These are phyloP conservation scores for Hecatera dysodea DNA, from an alignment of 2,888 invertebrate genomes.

Conservation along the genomic window DNA sequence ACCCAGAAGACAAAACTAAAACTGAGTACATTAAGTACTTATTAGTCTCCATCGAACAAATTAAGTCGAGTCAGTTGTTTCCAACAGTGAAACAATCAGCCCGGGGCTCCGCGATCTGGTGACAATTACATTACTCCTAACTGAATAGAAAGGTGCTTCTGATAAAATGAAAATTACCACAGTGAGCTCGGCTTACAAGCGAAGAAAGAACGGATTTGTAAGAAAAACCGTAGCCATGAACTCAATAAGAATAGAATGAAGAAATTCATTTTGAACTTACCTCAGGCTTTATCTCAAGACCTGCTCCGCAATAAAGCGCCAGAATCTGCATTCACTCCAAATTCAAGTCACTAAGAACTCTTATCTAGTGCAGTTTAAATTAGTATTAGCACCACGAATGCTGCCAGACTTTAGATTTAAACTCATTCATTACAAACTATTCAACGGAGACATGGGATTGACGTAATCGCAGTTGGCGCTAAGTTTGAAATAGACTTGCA, in stretches of 20 bases:
- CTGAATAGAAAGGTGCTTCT: constrained; percentile 58
- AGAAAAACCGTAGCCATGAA: constrained; percentile 16
- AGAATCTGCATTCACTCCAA: constrained; percentile 34
- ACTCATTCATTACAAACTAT: constrained; percentile 44
- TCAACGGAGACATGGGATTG: constrained; percentile 20
- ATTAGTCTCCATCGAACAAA: constrained; percentile 42
- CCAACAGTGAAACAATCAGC: constrained; percentile 45
- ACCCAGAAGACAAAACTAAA: constrained; percentile 14
- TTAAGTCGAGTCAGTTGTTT: constrained; percentile 40
- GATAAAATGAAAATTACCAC: constrained; percentile 46
- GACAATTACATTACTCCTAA: constrained; percentile 59
- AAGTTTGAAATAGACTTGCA: constrained; percentile 12
- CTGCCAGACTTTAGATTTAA: constrained; percentile 12
- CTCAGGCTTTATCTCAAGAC: neutral
- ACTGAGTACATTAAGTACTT: constrained; percentile 28
- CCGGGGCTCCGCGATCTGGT: constrained; percentile 42
- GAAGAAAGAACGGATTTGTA: constrained; percentile 28
- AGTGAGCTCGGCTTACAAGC: neutral
- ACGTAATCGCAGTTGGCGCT: constrained; percentile 34
- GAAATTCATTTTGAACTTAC: constrained; percentile 48
- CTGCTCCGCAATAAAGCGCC: constrained; percentile 18
- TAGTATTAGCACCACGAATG: constrained; percentile 34
- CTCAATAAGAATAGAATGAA: constrained; percentile 32
- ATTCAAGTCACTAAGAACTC: constrained; percentile 16
- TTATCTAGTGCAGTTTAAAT: constrained; percentile 25